Base-by-base conservation (phyloP, 2,888 invertebrate species). In the Eupithecia insigniata region DNA sequence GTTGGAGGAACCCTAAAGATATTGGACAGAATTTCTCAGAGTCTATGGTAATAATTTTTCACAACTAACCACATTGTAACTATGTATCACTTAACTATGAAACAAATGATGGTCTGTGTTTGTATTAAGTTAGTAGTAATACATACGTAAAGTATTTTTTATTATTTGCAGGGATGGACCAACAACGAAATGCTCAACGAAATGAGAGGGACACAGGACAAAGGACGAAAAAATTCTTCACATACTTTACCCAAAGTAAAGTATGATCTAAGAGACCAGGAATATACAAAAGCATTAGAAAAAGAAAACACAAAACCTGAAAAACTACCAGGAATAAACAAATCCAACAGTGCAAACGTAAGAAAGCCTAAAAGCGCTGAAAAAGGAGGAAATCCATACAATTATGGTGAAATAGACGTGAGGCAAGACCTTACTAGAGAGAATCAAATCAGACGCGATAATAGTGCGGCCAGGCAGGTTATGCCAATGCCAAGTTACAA, bases 21-120 rank as follows among this genome's bases (percentile, higher is more conserved):
- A 94, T 96, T 83, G 97, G 97, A 83, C 90, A 95, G 81, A 95
- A 96, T 90, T 97, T 97, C 94, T 95, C 96, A 82, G 96, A 96
- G 88, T 97, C 97, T 80, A 95, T 97, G 96, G 97, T 97, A 95
- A 69, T 28, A 12, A 30, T 18, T 30, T 28, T 18, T 16, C 58
- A 16, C 16, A n/a, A n/a, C n/a, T n/a, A n/a, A n/a, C n/a, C n/a
- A n/a, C n/a, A n/a, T n/a, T n/a, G n/a, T n/a, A n/a, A n/a, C n/a
- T n/a, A n/a, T n/a, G n/a, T n/a, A n/a, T n/a, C n/a, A n/a, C 28
- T 7, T 16, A 26, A 3, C 26, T 55, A 26, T 58, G 28, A 28
- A 58, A 28, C 2, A 16, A 60, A 30, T 30, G 18, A 30, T 51
- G 46, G 2, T 43, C 43, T 3, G 46, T 22, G 46, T 46, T 43